Conservation (phyloP, 2,797 vertebrate species). For the Crocidura indochinensis region DNA sequence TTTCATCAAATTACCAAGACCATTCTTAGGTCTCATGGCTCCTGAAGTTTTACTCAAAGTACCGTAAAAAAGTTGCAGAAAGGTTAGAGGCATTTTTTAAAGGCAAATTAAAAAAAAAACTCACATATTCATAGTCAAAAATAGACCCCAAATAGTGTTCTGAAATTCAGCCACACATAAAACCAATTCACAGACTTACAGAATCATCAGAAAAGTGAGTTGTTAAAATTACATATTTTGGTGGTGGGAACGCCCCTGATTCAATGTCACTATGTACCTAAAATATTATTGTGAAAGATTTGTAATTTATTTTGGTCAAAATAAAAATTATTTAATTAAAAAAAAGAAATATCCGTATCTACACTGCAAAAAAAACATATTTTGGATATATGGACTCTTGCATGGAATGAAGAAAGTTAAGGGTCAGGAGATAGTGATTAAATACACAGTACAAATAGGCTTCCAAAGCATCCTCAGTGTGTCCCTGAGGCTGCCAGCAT, state of each 20-base stretch:
- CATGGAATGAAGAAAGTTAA: conserved; percentile 3
- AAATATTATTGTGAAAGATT: too few relatives aligned
- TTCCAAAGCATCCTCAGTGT: too few relatives aligned
- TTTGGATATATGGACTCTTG: background rate
- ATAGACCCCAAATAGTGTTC: background rate
- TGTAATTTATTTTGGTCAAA: too few relatives aligned
- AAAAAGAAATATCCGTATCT: too few relatives aligned
- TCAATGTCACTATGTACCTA: too few relatives aligned
- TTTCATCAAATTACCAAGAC: conserved; percentile 8
- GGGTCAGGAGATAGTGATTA: too few relatives aligned
- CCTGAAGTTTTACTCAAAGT: conserved; percentile 41
- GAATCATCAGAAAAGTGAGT: background rate
- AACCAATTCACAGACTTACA: background rate
- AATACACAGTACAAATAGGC: too few relatives aligned
- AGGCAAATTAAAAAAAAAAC: background rate
- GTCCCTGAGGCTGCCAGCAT: too few relatives aligned
- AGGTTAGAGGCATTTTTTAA: background rate
- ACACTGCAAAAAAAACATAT: too few relatives aligned
- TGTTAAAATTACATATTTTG: background rate
- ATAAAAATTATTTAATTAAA: too few relatives aligned
- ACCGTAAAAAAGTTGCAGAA: background rate
- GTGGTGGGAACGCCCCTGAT: too few relatives aligned
- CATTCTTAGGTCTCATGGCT: background rate
- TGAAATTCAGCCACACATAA: background rate
- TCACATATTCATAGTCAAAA: conserved; percentile 15